Conservation (phyloP, 2,113 vertebrate genomes). For the Procavia capensis region DNA sequence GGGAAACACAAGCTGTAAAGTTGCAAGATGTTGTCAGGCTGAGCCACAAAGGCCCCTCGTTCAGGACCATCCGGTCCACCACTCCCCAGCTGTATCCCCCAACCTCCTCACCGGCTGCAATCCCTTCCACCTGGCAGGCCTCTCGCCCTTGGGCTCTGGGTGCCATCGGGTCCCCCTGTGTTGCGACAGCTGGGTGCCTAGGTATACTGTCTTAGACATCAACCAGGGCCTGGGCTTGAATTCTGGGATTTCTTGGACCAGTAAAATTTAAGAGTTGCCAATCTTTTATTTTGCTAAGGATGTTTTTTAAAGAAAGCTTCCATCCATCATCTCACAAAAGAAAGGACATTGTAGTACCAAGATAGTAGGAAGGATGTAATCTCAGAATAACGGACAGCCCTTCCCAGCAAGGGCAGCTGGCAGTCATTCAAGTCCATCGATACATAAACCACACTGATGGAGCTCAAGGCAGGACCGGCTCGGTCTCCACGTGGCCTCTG, state of each 20-base stretch:
- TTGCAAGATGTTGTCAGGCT: neutral
- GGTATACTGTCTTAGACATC: neutral
- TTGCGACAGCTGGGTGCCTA: neutral
- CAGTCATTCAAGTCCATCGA: neutral
- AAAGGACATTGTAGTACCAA: conserved; percentile 52
- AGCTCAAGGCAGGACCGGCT: neutral
- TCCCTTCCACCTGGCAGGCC: neutral
- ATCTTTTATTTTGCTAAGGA: conserved; percentile 63
- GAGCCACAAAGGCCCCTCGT: neutral
- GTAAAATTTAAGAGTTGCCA: conserved; percentile 53
- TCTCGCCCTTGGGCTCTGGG: neutral
- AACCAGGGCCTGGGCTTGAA: conserved; percentile 16
- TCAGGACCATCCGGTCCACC: neutral
- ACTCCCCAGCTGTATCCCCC: neutral
- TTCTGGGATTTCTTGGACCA: conserved; percentile 37
- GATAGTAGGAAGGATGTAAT: conserved; percentile 38
- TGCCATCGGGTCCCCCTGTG: neutral
- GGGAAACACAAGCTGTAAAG: neutral
- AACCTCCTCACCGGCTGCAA: neutral
- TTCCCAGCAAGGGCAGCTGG: neutral
- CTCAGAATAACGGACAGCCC: neutral
- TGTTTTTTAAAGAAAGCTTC: conserved; percentile 31
- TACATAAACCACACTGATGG: fast-evolving
- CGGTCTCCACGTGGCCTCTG: fast-evolving
- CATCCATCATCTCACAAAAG: conserved; percentile 60